These are phyloP conservation scores for Emydura subglobosa DNA, from an alignment of 2,113 vertebrate species.

Conservation along the genomic window DNA sequence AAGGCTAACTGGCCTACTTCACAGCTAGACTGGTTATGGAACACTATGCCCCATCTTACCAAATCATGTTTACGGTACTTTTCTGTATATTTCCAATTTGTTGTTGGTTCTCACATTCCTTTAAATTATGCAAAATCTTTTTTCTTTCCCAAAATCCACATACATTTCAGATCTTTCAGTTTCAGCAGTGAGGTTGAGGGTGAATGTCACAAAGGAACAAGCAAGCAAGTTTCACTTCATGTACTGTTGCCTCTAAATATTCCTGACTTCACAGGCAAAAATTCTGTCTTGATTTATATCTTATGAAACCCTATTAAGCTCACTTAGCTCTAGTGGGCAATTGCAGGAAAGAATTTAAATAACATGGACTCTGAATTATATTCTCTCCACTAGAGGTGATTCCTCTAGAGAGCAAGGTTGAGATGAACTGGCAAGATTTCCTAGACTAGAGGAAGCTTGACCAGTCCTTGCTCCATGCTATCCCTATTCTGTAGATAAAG, in stretches of 20 bases:
- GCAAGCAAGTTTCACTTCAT: not conserved
- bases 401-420: not conserved
- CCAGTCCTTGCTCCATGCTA: not conserved
- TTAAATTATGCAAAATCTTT: slow-evolving; percentile 24
- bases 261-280: not conserved
- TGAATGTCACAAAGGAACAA: not conserved
- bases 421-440: not conserved
- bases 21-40: slow-evolving; percentile 21
- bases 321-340: not conserved
- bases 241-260: not conserved
- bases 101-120: not conserved
- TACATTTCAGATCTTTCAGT: not conserved
- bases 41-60: slow-evolving; percentile 29
- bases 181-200: not conserved
- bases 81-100: not conserved
- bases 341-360: not conserved
- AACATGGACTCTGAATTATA: not conserved
- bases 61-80: slow-evolving; percentile 2
- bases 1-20: slow-evolving; percentile 19
- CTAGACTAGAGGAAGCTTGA: not conserved
- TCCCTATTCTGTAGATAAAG: not conserved
- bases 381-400: not conserved
- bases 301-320: not conserved
- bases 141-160: not conserved
- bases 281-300: not conserved